phyloP scores from a whole-genome alignment of 2,888 invertebrate species.

The Anagyrus pseudococci region DNA sequence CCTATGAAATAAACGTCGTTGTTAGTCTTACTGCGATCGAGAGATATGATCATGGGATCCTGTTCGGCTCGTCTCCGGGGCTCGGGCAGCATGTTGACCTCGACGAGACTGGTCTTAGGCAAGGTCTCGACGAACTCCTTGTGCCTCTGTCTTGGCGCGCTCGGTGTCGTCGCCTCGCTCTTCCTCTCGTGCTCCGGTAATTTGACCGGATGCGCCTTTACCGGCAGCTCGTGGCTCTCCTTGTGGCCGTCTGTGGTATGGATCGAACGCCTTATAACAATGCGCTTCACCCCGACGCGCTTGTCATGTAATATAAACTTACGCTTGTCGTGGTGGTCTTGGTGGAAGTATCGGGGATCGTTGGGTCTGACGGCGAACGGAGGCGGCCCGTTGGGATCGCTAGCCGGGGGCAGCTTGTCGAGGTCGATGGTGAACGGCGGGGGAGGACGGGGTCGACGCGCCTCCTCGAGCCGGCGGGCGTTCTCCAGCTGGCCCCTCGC shows the following conservation, averaged over 20 bases:
- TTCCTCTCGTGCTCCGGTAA: too few species aligned
- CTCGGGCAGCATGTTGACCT: slow-evolving; percentile 41
- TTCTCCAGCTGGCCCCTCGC: slow-evolving; percentile 2
- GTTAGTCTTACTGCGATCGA: slow-evolving; percentile 45
- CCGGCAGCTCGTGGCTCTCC: neutral
- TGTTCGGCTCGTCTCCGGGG: slow-evolving; percentile 45
- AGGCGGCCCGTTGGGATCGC: slow-evolving; percentile 42
- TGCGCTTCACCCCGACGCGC: too few species aligned
- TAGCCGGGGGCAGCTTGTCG: slow-evolving; percentile 34
- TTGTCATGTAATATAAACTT: too few species aligned
- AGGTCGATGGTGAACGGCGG: slow-evolving; percentile 55
- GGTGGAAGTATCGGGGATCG: slow-evolving; percentile 58
- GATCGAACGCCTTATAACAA: neutral
- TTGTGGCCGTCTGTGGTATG: neutral
- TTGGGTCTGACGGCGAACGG: slow-evolving; percentile 60
- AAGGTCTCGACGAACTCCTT: neutral
- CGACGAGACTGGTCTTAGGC: slow-evolving; percentile 1
- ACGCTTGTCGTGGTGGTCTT: slow-evolving; percentile 20
- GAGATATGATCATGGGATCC: slow-evolving; percentile 48
- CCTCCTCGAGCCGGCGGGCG: slow-evolving; percentile 20
- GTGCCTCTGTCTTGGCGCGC: too few species aligned
- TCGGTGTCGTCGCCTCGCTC: too few species aligned
- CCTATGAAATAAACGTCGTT: slow-evolving; percentile 61
- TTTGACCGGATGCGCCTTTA: too few species aligned
- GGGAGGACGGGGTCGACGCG: slow-evolving; percentile 29